A percentile compares a stretch with the other conserved stretches of the same genome.
These are phyloP conservation scores for Nemurella pictetii DNA, from an alignment of 2,888 invertebrate species.

Conservation along the genomic window DNA sequence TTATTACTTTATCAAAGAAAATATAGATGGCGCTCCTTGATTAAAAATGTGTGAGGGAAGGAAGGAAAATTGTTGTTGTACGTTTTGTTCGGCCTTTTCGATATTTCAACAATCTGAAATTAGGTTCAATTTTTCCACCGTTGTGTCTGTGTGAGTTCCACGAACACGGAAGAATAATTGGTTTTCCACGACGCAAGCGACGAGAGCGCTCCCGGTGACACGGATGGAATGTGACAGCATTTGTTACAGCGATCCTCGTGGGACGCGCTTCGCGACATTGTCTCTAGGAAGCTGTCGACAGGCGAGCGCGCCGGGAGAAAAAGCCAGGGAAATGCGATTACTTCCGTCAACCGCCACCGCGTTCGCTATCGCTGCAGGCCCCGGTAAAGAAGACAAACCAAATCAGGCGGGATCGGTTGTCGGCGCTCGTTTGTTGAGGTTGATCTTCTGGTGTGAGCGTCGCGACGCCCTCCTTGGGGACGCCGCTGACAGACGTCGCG, in stretches of 20 bases:
- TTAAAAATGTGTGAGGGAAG: not conserved
- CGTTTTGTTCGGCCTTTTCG: not conserved
- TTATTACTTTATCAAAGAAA: not conserved
- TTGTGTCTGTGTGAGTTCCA: not conserved
- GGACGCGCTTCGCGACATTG: conserved; percentile 1
- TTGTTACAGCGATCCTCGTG: not conserved
- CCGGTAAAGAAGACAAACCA: not conserved
- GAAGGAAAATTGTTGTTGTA: not conserved
- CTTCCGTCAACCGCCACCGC: conserved; percentile 4
- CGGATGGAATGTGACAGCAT: not conserved
- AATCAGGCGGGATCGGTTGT: conserved; percentile 18
- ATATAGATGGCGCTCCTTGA: not conserved
- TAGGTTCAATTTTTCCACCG: not conserved
- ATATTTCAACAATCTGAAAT: not conserved
- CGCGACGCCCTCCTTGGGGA: conserved; percentile 2
- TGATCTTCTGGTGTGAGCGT: conserved; percentile 24
- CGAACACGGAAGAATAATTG: not conserved
- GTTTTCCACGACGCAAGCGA: not conserved
- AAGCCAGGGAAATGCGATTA: conserved; percentile 17
- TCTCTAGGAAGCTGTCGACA: not conserved
- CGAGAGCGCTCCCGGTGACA: not conserved
- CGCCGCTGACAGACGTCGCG: conserved; percentile 8
- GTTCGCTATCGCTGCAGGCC: too few relatives aligned
- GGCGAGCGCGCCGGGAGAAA: not conserved
- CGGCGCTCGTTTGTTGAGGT: conserved; percentile 28